Evolutionary conservation across 2,113 vertebrate genomes (phyloP).

Genomic region (Tetrax tetrax): DNA sequence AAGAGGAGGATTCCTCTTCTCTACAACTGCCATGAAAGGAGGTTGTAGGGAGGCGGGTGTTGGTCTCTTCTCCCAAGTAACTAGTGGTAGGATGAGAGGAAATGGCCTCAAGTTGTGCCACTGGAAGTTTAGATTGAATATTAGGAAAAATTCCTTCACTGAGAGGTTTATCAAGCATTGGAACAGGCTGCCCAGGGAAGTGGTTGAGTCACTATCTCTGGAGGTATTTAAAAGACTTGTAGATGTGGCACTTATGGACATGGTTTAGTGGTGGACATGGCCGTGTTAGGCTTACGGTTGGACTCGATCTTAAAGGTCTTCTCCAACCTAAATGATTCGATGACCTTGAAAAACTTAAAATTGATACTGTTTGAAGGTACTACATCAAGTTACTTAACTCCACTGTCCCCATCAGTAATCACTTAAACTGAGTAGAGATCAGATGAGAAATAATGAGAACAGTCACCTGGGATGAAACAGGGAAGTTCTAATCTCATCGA

Average conservation of each 20-base stretch:
- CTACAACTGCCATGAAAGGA: background rate
- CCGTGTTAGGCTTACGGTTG: background rate
- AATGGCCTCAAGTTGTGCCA: background rate
- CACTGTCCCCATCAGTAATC: background rate
- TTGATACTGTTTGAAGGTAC: background rate
- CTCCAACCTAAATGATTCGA: background rate
- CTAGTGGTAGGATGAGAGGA: background rate
- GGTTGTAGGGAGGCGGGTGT: background rate
- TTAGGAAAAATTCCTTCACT: background rate
- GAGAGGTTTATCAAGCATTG: background rate
- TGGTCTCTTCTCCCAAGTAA: background rate
- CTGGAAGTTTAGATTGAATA: background rate
- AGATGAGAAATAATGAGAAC: background rate
- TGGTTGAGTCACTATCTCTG: background rate
- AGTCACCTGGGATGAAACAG: background rate
- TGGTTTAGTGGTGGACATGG: background rate
- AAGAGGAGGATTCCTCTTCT: background rate
- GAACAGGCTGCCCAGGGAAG: background rate
- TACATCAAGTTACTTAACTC: background rate
- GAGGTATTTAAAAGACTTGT: background rate
- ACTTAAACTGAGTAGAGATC: background rate
- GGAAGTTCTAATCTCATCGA: background rate
- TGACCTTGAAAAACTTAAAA: background rate
- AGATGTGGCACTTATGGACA: background rate
- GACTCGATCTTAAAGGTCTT: background rate